Conservation (phyloP, 1,140 invertebrate species). For the Drosophila eugracilis region DNA sequence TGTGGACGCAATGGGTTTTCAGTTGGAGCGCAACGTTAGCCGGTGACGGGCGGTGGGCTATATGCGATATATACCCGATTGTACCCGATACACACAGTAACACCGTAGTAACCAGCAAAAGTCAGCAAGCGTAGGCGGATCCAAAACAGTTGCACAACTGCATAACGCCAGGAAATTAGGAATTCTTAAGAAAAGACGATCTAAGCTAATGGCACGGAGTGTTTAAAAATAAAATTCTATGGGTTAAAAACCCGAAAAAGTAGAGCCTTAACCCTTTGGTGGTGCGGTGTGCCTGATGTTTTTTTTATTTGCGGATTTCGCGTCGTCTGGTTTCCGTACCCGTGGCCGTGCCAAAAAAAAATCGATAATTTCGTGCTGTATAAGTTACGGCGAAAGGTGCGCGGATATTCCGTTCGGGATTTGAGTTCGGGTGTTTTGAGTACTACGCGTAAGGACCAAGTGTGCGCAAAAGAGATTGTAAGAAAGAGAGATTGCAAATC, state of each 20-base stretch:
- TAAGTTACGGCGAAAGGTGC: constrained; percentile 81
- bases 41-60: constrained; percentile 68
- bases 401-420: constrained; percentile 47
- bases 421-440: constrained; percentile 11
- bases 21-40: constrained; percentile 76
- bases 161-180: constrained; percentile 2
- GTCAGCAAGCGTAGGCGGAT: constrained; percentile 36
- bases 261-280: not conserved
- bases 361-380: constrained; percentile 82
- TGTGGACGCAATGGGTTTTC: constrained; percentile 72
- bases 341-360: constrained; percentile 54
- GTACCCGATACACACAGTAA: constrained; percentile 22
- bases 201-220: not conserved
- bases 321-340: constrained; percentile 67
- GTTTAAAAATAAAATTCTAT: constrained; percentile 4
- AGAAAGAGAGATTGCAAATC: constrained; percentile 1
- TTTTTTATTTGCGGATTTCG: constrained; percentile 41
- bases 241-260: not conserved
- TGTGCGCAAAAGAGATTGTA: constrained; percentile 9
- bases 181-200: not conserved
- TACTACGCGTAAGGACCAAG: constrained; percentile 6
- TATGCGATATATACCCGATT: constrained; percentile 7
- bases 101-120: constrained; percentile 23
- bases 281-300: constrained; percentile 39
- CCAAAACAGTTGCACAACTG: constrained; percentile 37